Evolutionary conservation across 2,113 vertebrate genomes (phyloP).

Genomic region (Microtus oregoni): DNA sequence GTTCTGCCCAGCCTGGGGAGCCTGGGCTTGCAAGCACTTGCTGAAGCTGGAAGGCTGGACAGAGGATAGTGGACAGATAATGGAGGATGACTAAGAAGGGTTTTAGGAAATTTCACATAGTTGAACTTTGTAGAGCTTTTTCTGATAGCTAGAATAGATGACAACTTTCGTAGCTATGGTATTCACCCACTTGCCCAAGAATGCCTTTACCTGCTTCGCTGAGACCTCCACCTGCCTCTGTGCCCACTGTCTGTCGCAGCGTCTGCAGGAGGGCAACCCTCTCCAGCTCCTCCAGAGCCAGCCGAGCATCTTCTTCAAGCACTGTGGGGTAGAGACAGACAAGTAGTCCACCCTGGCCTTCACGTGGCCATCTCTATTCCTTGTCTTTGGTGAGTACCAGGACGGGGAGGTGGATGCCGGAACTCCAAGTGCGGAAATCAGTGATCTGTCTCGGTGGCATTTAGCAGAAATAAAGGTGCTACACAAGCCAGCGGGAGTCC

Average conservation of each 20-base stretch:
- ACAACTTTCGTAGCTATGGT: not conserved
- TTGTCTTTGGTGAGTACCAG: not conserved
- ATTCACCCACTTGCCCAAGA: too few relatives aligned
- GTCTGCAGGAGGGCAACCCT: constrained; percentile 68
- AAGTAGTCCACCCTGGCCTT: accelerated
- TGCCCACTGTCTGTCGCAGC: constrained; percentile 58
- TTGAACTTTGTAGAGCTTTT: not conserved
- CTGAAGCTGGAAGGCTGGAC: not conserved
- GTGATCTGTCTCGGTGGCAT: not conserved
- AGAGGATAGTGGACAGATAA: too few relatives aligned
- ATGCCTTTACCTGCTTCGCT: constrained; percentile 80
- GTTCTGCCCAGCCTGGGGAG: not conserved
- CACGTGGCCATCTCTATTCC: accelerated
- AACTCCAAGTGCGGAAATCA: not conserved
- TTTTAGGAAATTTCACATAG: not conserved
- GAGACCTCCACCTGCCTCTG: not conserved
- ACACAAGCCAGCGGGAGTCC: not conserved
- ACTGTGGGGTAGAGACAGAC: not conserved
- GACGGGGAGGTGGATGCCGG: not conserved
- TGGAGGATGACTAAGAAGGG: not conserved
- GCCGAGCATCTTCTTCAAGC: constrained; percentile 36
- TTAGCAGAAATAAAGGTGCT: not conserved
- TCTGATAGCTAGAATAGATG: too few relatives aligned
- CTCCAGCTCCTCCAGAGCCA: constrained; percentile 46
- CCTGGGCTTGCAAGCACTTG: not conserved